A percentile compares a stretch with the other conserved stretches of the same genome.
Evolutionary conservation across 2,888 invertebrate genomes (phyloP).

Genomic region (Cephus pulcher): DNA sequence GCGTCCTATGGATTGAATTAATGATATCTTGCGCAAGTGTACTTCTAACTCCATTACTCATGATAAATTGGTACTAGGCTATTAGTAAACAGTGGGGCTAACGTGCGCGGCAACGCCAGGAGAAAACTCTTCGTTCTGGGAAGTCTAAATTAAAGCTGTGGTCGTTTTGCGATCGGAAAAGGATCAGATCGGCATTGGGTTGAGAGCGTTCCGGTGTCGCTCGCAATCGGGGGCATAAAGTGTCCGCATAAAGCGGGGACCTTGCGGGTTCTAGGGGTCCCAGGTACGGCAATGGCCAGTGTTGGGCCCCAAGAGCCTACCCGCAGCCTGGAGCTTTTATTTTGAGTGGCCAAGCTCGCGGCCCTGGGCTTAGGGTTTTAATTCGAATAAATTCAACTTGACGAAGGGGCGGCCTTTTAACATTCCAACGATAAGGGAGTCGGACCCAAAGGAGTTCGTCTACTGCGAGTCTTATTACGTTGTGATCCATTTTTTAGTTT

Average conservation of each 20-base stretch:
- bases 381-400: slow-evolving; percentile 65
- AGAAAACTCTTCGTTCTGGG: slow-evolving; percentile 35
- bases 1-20: background rate
- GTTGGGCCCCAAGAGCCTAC: slow-evolving; percentile 25
- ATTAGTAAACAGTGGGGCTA: slow-evolving; percentile 28
- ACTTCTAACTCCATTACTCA: background rate
- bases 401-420: slow-evolving; percentile 65
- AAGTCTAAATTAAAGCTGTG: slow-evolving; percentile 61
- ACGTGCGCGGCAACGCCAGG: slow-evolving; percentile 20
- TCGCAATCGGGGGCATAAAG: slow-evolving; percentile 66
- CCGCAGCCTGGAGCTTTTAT: slow-evolving; percentile 42
- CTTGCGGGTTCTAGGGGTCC: slow-evolving; percentile 27
- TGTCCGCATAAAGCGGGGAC: slow-evolving; percentile 61
- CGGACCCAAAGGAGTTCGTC: slow-evolving; percentile 19
- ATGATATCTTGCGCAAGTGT: background rate
- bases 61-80: background rate
- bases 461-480: slow-evolving; percentile 14
- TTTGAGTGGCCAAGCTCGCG: slow-evolving; percentile 51
- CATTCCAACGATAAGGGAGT: slow-evolving; percentile 61
- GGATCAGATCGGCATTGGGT: slow-evolving; percentile 51
- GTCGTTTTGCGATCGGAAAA: slow-evolving; percentile 56
- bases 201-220: slow-evolving; percentile 67
- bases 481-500: background rate
- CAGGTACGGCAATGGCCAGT: slow-evolving; percentile 36
- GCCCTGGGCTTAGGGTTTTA: slow-evolving; percentile 54